Base-by-base conservation (phyloP, 2,888 invertebrate genomes). In the Theristus sp. region DNA sequence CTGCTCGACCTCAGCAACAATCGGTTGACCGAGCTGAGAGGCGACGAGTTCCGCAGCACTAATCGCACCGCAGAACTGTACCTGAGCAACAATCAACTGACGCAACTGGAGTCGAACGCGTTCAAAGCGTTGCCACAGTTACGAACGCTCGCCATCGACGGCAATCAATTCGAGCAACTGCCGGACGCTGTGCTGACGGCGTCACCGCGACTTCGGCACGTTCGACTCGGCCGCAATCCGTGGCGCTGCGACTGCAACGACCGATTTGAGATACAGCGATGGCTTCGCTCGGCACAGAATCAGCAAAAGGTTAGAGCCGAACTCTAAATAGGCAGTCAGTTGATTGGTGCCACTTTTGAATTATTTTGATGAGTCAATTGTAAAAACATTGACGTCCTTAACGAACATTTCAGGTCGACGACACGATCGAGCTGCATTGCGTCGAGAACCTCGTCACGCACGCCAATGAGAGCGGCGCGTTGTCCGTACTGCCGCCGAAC, bases 221-320 rank as follows among this genome's bases (percentile, higher is more conserved):
- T 71, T 52, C 65, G 67, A 17, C 63, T 72, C 17, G 65, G 66
- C 2, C 61, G 59, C 10, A 73, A 73, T 58, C 70, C 69, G n/a
- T 69, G 71, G 62, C 66, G 70, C 31, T 73, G 73, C 62, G 73
- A 74, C 62, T 73, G 73, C 59, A 57, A 61, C 30, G 46, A 53
- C 13, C n/a, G 27, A 30, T 63, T 31, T 47, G 1, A n/a, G 2
- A 26, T 64, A 1, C 59, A 59, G 29, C n/a, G 20, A 1, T 63
- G 60, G 63, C 57, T 63, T 31, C 10, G 2, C 10, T 25, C 2
- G 2, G 27, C 6, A 6, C 26, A 13, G 55, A 28, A 26, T 27
- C 6, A n/a, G 49, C 20, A 49, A 3, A 49, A 49, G 49, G 49
- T 49, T 3, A n/a, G 49, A 6, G 17, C 38, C 6, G 38, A n/a